phyloP scores from a whole-genome alignment of 1,140 invertebrate species.

The Trinorchestia longiramus region DNA sequence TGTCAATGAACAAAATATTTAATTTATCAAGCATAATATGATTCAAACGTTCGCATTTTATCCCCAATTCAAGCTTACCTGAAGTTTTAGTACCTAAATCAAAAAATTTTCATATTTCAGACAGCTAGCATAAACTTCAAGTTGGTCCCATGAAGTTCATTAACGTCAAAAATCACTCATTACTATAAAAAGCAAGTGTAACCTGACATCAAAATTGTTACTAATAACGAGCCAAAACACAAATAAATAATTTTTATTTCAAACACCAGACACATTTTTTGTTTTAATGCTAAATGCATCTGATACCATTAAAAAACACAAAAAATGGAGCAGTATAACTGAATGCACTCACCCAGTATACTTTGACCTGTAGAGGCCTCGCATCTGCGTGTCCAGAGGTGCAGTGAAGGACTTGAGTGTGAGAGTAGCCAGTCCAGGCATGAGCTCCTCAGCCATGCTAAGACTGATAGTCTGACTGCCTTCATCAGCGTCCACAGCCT shows the following conservation, averaged over 20 bases:
- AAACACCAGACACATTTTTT: not conserved
- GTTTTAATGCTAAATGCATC: not conserved
- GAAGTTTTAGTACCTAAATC: no score
- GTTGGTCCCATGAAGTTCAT: no score
- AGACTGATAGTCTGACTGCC: conserved; percentile 19
- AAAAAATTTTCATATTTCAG: no score
- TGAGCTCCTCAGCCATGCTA: not conserved
- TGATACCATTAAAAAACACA: not conserved
- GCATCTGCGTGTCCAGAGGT: conserved; percentile 35
- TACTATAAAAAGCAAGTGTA: not conserved
- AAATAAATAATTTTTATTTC: not conserved
- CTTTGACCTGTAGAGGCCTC: conserved; percentile 11
- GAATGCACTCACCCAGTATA: not conserved
- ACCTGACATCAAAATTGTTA: not conserved
- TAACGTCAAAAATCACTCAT: no score
- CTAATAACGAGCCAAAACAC: not conserved
- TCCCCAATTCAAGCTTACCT: no score
- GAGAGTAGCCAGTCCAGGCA: not conserved
- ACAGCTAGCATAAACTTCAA: no score
- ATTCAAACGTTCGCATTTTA: no score
- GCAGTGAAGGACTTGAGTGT: not conserved
- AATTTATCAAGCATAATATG: no score
- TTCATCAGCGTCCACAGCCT: not conserved
- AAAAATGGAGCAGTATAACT: not conserved
- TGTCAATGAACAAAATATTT: no score